Percentiles rank a stretch among this genome's conserved stretches.
Evolutionary conservation across 2,113 vertebrate genomes (phyloP).

Genomic region (Pedetes capensis): DNA sequence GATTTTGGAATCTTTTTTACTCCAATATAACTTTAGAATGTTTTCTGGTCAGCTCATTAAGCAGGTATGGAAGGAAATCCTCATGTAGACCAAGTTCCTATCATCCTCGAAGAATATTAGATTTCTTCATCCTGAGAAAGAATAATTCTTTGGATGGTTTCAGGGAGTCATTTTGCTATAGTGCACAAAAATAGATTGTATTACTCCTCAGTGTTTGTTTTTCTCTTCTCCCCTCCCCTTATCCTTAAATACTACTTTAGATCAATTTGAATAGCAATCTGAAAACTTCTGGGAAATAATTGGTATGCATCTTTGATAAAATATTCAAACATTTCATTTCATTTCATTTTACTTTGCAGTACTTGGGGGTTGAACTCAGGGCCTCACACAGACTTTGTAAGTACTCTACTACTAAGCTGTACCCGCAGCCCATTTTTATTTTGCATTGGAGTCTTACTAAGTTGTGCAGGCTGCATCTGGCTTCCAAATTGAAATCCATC

Average conservation of each 20-base stretch:
- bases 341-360: too few species aligned
- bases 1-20: conserved; percentile 31
- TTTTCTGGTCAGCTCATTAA: conserved; percentile 59
- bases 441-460: too few species aligned
- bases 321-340: neutral
- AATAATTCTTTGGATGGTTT: conserved; percentile 42
- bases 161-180: conserved; percentile 25
- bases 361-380: too few species aligned
- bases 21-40: conserved; percentile 50
- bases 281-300: conserved; percentile 22
- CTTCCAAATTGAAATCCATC: too few species aligned
- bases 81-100: neutral
- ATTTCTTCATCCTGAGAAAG: conserved; percentile 17
- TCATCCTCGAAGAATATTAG: neutral
- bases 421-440: too few species aligned
- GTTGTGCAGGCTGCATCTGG: too few species aligned
- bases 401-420: too few species aligned
- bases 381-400: too few species aligned
- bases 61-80: conserved; percentile 36
- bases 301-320: neutral
- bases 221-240: neutral
- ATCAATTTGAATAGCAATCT: conserved; percentile 3
- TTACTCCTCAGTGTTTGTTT: neutral
- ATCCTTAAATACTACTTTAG: neutral
- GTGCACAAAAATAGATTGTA: neutral